Conservation (phyloP, 2,113 vertebrate genomes). For the Coregonus clupeaformis region DNA sequence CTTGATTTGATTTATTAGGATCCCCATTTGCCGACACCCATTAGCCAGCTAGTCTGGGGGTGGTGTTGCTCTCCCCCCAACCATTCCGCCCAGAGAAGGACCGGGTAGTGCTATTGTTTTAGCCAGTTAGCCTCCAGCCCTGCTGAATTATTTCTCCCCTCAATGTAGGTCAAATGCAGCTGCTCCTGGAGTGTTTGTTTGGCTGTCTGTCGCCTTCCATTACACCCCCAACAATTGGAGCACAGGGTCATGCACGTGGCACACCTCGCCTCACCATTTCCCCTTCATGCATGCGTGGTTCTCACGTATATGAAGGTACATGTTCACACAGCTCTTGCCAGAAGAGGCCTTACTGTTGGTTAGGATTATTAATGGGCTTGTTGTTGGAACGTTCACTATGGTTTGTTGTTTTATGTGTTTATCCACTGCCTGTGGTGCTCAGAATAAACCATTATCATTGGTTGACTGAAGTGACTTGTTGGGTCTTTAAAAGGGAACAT, state of each 20-base stretch:
- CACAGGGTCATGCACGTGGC: constrained; percentile 35
- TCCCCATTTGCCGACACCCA: too few species aligned
- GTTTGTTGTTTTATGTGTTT: background rate
- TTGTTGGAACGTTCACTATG: too few species aligned
- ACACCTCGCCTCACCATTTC: constrained; percentile 10
- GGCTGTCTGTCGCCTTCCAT: constrained; percentile 61
- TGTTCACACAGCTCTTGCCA: constrained; percentile 11
- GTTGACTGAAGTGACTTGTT: constrained; percentile 1
- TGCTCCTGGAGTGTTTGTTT: constrained; percentile 60
- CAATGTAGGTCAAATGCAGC: constrained; percentile 69
- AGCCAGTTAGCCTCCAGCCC: constrained; percentile 20
- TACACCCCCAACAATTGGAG: constrained; percentile 45
- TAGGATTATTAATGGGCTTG: constrained; percentile 49
- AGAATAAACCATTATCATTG: background rate
- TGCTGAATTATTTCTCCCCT: constrained; percentile 15
- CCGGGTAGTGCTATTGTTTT: background rate
- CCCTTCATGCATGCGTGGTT: constrained; percentile 20
- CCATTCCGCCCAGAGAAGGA: background rate
- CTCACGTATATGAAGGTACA: background rate
- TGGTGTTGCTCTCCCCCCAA: too few species aligned
- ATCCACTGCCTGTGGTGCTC: background rate
- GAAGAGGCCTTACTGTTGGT: background rate
- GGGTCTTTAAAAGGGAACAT: background rate
- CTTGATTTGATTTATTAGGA: too few species aligned
- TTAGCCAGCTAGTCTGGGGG: background rate